Evolutionary conservation across 2,113 vertebrate species (phyloP), one percentile per base, ranked within the genome.

Genomic region (Tichodroma muraria): DNA sequence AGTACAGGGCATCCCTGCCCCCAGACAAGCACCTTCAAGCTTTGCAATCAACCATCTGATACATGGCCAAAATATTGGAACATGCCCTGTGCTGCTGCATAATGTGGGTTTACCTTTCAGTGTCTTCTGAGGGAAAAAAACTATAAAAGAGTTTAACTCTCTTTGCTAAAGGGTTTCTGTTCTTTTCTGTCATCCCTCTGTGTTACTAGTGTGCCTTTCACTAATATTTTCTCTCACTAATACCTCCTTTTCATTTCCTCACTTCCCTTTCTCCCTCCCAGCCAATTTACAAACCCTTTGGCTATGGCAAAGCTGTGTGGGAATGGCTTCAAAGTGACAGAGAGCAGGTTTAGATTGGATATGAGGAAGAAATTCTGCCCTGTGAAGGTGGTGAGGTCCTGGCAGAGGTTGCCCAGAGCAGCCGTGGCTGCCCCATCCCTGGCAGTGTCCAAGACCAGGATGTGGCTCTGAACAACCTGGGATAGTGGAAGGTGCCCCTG

Each of bases 401-500:
- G 37, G 28, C 15, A n/a, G 61, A 53, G 7, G n/a, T 10, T 81
- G 0, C 13, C 23, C 38, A 66, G 20, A 53, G 38, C 0, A 61
- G 20, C n/a, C 82, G 53, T 89, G 69, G 45, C 52, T 88, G 44
- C 44, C 6, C 7, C 71, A 66, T 42, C 21, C 61, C 52, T 76
- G 82, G 44, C 0, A 44, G 35, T 35, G 44, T 9, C 0, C 14
- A 0, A 68, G 53, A 37, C 21, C 33, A 59, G 33, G 53, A 60
- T 25, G 23, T 22, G 28, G 28, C 33, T 33, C 5, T 2, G 69
- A 60, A 33, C 10, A 52, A 12, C 0, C 33, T 73, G 60, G 33
- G 13, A 1, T 7, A n/a, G 28, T 60, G 60, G 38, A 30, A 75
- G 16, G 13, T 24, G 45, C 30, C 45, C 16, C 23, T 75, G 45